Evolutionary conservation across 2,888 invertebrate genomes (phyloP), one percentile per base, ranked within the genome.

Genomic region (Polydrusus tereticollis): DNA sequence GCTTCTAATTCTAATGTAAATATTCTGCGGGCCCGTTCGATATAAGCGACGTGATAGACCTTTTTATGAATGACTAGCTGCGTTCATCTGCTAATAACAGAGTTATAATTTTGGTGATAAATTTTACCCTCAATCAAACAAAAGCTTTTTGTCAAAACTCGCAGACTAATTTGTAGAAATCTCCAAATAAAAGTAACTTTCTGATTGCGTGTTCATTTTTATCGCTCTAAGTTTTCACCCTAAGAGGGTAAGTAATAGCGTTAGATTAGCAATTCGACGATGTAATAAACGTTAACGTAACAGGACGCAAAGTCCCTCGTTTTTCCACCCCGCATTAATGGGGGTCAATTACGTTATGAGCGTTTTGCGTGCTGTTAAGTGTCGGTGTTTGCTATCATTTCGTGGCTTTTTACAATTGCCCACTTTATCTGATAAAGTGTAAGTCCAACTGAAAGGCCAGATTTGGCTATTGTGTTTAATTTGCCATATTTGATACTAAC

Each of bases 311-410:
- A 3, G 26, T 7, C 60, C 65, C 70, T 59, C 64, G 64, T 63
- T 69, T 69, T 64, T 62, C 57, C 64, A 55, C 59, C 69, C 66
- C 72, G 62, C 73, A 74, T 74, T 76, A 77, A 79, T 80, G 74
- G 82, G n/a, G 78, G 81, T 81, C 83, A 84, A 83, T 83, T 83
- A 83, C 80, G 78, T 83, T 84, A 84, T 83, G 82, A 80, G 79
- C 80, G 75, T 80, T 83, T 84, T 78, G 84, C 84, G 84, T 84
- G 84, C 77, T 72, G 77, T 73, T 75, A 76, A 78, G 79, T 80
- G 78, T 80, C 77, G 79, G 77, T 80, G 78, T 80, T 80, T 82
- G 80, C 79, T 77, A 76, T 81, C 80, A 81, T 82, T 82, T 81
- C 75, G 79, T 78, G 75, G 76, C 62, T 74, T 74, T 75, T 69